Evolutionary conservation across 2,797 vertebrate species (phyloP).

Genomic region (Sylvia borin): DNA sequence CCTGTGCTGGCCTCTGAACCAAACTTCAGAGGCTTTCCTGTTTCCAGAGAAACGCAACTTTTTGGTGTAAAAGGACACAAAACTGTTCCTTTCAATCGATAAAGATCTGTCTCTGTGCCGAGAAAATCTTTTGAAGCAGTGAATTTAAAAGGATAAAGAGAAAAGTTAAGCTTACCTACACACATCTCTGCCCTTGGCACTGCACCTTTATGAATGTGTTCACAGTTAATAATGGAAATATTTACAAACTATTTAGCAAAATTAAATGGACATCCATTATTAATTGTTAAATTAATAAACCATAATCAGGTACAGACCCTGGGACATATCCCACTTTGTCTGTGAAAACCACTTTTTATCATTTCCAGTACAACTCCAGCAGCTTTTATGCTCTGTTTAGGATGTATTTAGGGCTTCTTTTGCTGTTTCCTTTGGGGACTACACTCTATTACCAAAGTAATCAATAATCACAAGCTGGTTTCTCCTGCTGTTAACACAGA

Average conservation of each 20-base stretch:
- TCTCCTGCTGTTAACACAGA: not conserved
- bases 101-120: not conserved
- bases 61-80: not conserved
- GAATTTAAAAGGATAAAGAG: not conserved
- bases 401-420: not conserved
- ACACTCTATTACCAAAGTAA: not conserved
- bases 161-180: not conserved
- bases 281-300: slow-evolving; percentile 53
- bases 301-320: not conserved
- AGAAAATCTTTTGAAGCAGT: not conserved
- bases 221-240: not conserved
- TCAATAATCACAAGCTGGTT: not conserved
- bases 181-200: not conserved
- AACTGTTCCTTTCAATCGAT: not conserved
- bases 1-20: accelerated
- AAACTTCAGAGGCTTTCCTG: not conserved
- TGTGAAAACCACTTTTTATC: not conserved
- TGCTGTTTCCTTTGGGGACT: not conserved
- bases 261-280: slow-evolving; percentile 9
- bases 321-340: not conserved
- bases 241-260: not conserved
- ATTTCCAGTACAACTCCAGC: not conserved
- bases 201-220: not conserved
- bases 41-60: not conserved
- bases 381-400: not conserved